Percentiles rank a stretch among this genome's conserved stretches.
Conservation (phyloP, 2,113 vertebrate genomes). For the Tonatia bakeri region DNA sequence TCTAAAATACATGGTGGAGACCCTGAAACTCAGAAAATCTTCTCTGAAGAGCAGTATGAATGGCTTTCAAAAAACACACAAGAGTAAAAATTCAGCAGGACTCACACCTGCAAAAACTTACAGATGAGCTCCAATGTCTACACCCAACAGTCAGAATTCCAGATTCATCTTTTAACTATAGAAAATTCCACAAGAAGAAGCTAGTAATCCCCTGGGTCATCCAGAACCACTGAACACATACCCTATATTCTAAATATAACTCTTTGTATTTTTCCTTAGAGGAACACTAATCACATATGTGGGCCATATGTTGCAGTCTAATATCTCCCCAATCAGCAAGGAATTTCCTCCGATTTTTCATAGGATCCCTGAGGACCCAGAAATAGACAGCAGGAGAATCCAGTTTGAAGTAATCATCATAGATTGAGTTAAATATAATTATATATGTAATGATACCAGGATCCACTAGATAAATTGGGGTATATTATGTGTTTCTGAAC, state of each 20-base stretch:
- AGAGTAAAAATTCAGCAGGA: background rate
- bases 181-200: constrained; percentile 69
- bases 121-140: constrained; percentile 10
- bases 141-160: constrained; percentile 40
- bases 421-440: constrained; percentile 31
- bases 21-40: background rate
- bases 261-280: constrained; percentile 62
- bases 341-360: constrained; percentile 66
- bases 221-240: constrained; percentile 55
- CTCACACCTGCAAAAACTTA: constrained; percentile 41
- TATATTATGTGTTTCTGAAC: background rate
- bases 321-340: constrained; percentile 69
- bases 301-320: constrained; percentile 66
- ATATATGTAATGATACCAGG: background rate
- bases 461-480: background rate
- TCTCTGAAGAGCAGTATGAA: background rate
- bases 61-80: background rate
- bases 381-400: constrained; percentile 51
- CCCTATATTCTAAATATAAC: constrained; percentile 68
- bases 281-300: constrained; percentile 67
- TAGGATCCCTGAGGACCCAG: constrained; percentile 53
- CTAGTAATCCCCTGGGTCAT: constrained; percentile 65
- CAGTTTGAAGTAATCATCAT: constrained; percentile 43
- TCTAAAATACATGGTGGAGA: background rate
- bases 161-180: constrained; percentile 63